Evolutionary conservation across 2,888 invertebrate genomes (phyloP), one percentile per base, ranked within the genome.

Genomic region (Andricus quercusramuli): DNA sequence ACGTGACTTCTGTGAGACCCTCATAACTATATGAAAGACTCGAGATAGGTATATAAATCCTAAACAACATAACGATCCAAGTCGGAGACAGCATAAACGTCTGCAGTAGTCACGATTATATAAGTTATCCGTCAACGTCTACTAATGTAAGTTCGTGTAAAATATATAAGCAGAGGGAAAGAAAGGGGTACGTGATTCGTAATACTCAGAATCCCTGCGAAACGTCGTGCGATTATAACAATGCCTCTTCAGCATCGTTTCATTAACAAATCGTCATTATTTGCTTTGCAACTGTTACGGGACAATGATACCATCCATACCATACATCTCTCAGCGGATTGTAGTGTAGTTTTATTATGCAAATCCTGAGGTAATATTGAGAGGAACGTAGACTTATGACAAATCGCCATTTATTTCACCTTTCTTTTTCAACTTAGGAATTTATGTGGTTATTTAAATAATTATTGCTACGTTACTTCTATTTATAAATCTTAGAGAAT

Each of bases 91-190:
- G 82, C 59, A 79, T 82, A 80, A 83, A 81, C 80, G 80, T 81
- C 78, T 70, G 80, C 78, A 79, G 83, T 79, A 84, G 83, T 84
- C 83, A 84, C 84, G 84, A 84, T 83, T 83, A 83, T 84, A 81
- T 83, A 83, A 84, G 83, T 76, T 70, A 84, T 84, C 81, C 84
- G 82, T 83, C 84, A 84, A 83, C 80, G 84, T 83, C 84, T 78
- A 25, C 25, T 56, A 74, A 74, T 47, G 70, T 29, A 70, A 70
- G 70, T 25, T 70, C 20, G 70, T 32, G 74, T 13, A 56, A 74
- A 74, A n/a, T 64, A 47, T 70, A 74, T 74, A n/a, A 56, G n/a
- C 56, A n/a, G 13, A 74, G 32, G n/a, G n/a, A 74, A 44, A 20
- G 47, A 70, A 29, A 51, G 70, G 70, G 51, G 29, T 17, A 47